Percentiles rank a stretch among this genome's conserved stretches.
These are phyloP conservation scores for Leptopilina drosophilae DNA, from an alignment of 2,888 invertebrate genomes.

Conservation along the genomic window DNA sequence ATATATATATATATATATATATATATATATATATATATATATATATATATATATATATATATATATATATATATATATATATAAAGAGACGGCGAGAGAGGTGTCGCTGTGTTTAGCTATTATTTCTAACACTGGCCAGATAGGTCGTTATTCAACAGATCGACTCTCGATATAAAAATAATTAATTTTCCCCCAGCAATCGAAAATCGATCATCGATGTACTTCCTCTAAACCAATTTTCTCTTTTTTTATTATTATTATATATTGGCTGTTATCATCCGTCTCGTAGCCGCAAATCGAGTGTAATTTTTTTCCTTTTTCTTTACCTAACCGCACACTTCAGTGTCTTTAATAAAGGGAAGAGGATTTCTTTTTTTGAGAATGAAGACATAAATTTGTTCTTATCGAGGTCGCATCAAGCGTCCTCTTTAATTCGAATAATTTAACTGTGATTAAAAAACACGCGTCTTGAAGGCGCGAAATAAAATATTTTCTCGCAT, in stretches of 20 bases:
- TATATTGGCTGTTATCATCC: too few relatives aligned
- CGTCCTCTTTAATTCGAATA: constrained; percentile 29
- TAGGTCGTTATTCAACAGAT: too few relatives aligned
- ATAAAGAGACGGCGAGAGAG: constrained; percentile 27
- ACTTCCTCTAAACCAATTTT: too few relatives aligned
- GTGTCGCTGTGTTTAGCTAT: constrained; percentile 31
- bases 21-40: not conserved
- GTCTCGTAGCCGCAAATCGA: too few relatives aligned
- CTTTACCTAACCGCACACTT: too few relatives aligned
- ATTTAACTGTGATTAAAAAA: constrained; percentile 30
- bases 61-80: not conserved
- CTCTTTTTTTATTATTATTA: too few relatives aligned
- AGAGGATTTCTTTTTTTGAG: too few relatives aligned
- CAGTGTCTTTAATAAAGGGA: too few relatives aligned
- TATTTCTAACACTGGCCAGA: constrained; percentile 33
- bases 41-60: not conserved
- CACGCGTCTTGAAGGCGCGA: constrained; percentile 25
- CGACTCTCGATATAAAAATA: too few relatives aligned
- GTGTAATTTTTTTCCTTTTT: too few relatives aligned
- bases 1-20: not conserved
- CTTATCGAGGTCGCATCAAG: constrained; percentile 26
- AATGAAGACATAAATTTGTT: not conserved
- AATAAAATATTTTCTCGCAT: constrained; percentile 18
- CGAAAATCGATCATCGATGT: too few relatives aligned
- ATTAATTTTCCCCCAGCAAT: too few relatives aligned